Percentiles rank a stretch among this genome's conserved stretches.
phyloP scores from a whole-genome alignment of 2,113 vertebrate species.

The Rattus rattus region DNA sequence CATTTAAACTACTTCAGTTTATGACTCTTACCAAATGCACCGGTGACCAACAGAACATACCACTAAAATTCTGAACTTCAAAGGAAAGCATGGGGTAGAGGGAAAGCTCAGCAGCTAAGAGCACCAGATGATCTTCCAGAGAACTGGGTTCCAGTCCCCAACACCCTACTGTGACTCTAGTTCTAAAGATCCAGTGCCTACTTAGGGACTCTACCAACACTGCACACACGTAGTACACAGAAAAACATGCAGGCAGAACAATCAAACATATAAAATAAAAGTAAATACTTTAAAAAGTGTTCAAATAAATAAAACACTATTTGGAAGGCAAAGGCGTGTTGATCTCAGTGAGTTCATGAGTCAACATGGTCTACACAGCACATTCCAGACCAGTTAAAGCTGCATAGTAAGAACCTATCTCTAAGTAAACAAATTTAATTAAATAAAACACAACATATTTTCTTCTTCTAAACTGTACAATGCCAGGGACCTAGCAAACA shows the following conservation, averaged over 20 bases:
- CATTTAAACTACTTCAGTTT: neutral
- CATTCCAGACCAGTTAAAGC: neutral
- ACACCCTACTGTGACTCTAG: neutral
- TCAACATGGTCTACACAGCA: neutral
- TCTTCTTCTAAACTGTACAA: conserved; percentile 49
- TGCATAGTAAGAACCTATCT: neutral
- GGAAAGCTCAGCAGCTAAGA: neutral
- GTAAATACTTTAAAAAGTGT: neutral
- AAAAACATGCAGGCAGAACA: neutral
- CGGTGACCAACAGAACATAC: neutral
- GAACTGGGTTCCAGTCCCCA: neutral
- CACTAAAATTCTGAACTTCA: conserved; percentile 23
- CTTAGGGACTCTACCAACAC: neutral
- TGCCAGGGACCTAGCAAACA: neutral
- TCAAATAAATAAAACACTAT: neutral
- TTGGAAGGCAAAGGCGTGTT: neutral
- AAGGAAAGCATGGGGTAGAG: neutral
- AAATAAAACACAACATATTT: conserved; percentile 16
- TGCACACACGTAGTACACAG: neutral
- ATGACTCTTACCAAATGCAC: conserved; percentile 21
- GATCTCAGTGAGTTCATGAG: neutral
- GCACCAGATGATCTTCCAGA: neutral
- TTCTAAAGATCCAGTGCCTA: neutral
- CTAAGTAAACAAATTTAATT: neutral
- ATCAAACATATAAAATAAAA: neutral